Conservation (phyloP, 2,113 vertebrate genomes). For the Strix aluco region DNA sequence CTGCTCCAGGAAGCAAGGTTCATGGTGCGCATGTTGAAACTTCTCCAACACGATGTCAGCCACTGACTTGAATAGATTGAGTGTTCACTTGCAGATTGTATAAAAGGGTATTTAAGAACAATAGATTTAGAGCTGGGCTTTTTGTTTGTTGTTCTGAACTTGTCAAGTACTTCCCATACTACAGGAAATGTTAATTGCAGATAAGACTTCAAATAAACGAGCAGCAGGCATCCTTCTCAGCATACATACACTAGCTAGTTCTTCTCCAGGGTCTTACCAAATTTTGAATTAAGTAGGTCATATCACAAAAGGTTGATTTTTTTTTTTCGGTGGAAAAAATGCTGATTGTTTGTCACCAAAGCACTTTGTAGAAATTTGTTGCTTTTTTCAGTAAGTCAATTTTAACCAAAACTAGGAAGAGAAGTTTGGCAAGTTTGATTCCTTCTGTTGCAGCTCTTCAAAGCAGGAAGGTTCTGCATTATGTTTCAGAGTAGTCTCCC, state of each 20-base stretch:
- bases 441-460: background rate
- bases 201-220: background rate
- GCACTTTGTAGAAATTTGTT: background rate
- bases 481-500: background rate
- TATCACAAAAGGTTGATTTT: background rate
- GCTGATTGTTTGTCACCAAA: background rate
- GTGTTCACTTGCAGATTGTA: background rate
- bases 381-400: background rate
- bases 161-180: background rate
- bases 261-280: background rate
- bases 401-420: background rate
- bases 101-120: background rate
- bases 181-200: background rate
- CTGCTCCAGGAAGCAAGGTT: background rate
- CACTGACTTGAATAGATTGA: background rate
- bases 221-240: background rate
- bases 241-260: accelerated
- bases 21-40: accelerated
- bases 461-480: background rate
- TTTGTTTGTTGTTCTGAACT: background rate
- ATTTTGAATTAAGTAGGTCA: background rate
- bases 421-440: background rate
- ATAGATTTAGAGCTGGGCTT: background rate
- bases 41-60: background rate
- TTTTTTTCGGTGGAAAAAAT: background rate